These are phyloP conservation scores for Sternotherus odoratus DNA, from an alignment of 2,797 vertebrate genomes.

Conservation along the genomic window DNA sequence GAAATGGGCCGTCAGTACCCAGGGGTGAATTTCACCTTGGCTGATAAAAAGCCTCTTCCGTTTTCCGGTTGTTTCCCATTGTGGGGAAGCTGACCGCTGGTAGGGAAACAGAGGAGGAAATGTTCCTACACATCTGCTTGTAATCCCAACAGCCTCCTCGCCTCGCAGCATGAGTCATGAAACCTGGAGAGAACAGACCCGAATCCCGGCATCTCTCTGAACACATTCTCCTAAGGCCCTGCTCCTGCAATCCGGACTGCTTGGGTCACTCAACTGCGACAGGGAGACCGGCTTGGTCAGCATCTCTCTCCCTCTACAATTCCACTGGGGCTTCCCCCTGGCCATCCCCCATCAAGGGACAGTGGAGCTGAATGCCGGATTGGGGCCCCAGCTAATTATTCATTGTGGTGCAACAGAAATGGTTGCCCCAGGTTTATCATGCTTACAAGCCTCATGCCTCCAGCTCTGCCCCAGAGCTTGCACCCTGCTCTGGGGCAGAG, in stretches of 20 bases:
- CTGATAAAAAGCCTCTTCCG: not conserved
- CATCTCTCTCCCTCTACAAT: too few species aligned
- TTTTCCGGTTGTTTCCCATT: not conserved
- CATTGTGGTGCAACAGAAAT: not conserved
- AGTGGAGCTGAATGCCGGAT: not conserved
- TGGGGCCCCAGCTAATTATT: not conserved
- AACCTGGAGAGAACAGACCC: not conserved
- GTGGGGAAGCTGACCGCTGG: not conserved
- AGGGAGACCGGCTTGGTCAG: not conserved
- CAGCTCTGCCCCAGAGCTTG: not conserved
- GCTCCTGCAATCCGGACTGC: not conserved
- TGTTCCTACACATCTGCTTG: not conserved
- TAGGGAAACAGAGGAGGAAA: not conserved
- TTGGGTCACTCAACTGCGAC: not conserved
- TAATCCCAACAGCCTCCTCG: not conserved
- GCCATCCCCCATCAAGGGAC: not conserved
- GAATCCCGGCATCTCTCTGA: not conserved
- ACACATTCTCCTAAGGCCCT: not conserved
- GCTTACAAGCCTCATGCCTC: not conserved
- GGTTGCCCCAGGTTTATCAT: not conserved
- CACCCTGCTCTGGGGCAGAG: too few species aligned
- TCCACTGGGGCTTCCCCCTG: too few species aligned
- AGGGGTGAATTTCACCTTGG: not conserved
- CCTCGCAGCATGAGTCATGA: not conserved
- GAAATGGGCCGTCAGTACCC: fast-evolving